phyloP scores from a whole-genome alignment of 2,113 vertebrate genomes.

The Rousettus leschenaultii region DNA sequence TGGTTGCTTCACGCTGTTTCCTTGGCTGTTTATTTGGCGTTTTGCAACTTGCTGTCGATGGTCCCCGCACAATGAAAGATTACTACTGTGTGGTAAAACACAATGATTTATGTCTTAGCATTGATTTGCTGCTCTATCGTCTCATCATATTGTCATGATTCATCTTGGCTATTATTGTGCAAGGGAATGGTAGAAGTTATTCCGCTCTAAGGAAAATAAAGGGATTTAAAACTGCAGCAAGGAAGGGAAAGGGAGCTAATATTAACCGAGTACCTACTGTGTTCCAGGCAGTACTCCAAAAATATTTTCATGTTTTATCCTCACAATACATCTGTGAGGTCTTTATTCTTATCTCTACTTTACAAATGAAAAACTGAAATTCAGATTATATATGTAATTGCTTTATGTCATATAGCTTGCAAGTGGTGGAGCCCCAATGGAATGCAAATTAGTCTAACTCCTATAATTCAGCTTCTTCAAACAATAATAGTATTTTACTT shows the following conservation, averaged over 20 bases:
- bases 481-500: not conserved
- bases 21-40: not conserved
- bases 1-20: not conserved
- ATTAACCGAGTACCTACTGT: not conserved
- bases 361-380: conserved; percentile 26
- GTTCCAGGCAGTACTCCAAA: not conserved
- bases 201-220: conserved; percentile 22
- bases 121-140: conserved; percentile 23
- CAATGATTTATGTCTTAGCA: not conserved
- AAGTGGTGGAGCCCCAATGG: not conserved
- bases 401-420: not conserved
- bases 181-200: not conserved
- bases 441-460: not conserved
- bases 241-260: not conserved
- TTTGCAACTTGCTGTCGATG: not conserved
- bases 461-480: not conserved
- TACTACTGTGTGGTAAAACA: not conserved
- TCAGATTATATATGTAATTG: not conserved
- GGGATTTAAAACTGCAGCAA: not conserved
- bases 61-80: not conserved
- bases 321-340: not conserved
- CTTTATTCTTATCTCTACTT: conserved; percentile 6
- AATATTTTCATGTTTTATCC: not conserved
- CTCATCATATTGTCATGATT: not conserved
- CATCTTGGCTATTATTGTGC: not conserved